Percentiles rank a stretch among this genome's conserved stretches.
phyloP scores from a whole-genome alignment of 2,113 vertebrate genomes.

The Euleptes europaea region DNA sequence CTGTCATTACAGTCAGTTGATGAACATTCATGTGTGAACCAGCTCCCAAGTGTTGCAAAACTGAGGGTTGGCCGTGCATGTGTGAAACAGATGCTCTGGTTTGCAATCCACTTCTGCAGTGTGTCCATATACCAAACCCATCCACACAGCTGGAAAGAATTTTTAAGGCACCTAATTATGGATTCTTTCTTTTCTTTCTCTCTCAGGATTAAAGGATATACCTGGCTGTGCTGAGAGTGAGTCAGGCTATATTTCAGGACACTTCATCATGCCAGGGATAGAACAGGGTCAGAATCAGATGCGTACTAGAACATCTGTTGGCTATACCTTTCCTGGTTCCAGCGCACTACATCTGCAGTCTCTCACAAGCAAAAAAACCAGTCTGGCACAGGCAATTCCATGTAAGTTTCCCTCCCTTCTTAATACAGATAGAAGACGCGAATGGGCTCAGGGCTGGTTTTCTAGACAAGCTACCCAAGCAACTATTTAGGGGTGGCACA shows the following conservation, averaged over 20 bases:
- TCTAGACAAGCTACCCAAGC: too few relatives aligned
- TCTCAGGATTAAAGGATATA: constrained; percentile 68
- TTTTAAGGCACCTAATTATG: background rate
- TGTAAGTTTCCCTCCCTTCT: background rate
- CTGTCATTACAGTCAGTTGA: background rate
- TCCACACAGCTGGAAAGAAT: background rate
- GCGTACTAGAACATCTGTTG: background rate
- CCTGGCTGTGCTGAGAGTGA: constrained; percentile 65
- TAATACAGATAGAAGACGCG: background rate
- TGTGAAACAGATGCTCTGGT: background rate
- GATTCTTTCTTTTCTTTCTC: background rate
- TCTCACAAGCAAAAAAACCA: fast-evolving
- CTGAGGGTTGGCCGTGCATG: background rate
- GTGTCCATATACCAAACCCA: background rate
- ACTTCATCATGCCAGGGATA: background rate
- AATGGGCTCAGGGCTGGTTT: too few relatives aligned
- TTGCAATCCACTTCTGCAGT: background rate
- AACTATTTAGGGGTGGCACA: too few relatives aligned
- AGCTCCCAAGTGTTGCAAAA: background rate
- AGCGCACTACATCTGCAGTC: fast-evolving
- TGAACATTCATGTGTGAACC: background rate
- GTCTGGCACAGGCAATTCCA: background rate
- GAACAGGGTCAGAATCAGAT: background rate
- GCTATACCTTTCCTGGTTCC: background rate
- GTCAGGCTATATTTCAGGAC: background rate